Base-by-base conservation (phyloP, 2,113 vertebrate genomes). In the Dipodomys spectabilis region DNA sequence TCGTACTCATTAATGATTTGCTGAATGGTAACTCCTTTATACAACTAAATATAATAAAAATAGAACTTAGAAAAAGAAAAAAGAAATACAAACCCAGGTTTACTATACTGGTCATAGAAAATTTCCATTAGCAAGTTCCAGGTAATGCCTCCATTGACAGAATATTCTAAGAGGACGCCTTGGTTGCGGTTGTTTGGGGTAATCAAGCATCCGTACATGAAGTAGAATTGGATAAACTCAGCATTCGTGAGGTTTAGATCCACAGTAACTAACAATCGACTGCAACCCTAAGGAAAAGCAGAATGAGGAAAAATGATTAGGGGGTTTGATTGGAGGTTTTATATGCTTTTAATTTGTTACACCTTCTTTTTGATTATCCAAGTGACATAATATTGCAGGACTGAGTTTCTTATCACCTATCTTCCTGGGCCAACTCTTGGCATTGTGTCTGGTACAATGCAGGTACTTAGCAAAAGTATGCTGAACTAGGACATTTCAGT, bases 201-300 rank as follows among this genome's bases (percentile, higher is more conserved):
- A 97, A 99, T 99, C 97, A 99, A 98, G 95, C 99, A 99, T 95
- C 99, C 99, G 6, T 99, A 99, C 99, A 99, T 99, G 97, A 99
- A 99, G 98, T 99, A 99, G 98, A 99, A 99, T 88, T 99, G 99
- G 97, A 99, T 98, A 96, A 99, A 99, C 97, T 99, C 99, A 15
- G 99, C 99, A 19, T 96, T 99, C 35, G 99, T 99, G 96, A 99
- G 98, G 97, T 99, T 99, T 93, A 99, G 97, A 96, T 99, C 99
- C 98, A 99, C 99, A 1, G 99, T 99, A 82, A 99, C 98, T 96
- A 99, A 97, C 95, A 99, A 98, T 72, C 99, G 99, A 95, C 98
- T 99, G 95, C 99, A 99, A 62, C 98, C 98, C 99, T 99, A 97
- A 82, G 96, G 19, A 88, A 44, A 83, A 93, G 19, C 27, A 96